phyloP scores from a whole-genome alignment of 64 coral and sea anemone species.

The Montipora capricornis region DNA sequence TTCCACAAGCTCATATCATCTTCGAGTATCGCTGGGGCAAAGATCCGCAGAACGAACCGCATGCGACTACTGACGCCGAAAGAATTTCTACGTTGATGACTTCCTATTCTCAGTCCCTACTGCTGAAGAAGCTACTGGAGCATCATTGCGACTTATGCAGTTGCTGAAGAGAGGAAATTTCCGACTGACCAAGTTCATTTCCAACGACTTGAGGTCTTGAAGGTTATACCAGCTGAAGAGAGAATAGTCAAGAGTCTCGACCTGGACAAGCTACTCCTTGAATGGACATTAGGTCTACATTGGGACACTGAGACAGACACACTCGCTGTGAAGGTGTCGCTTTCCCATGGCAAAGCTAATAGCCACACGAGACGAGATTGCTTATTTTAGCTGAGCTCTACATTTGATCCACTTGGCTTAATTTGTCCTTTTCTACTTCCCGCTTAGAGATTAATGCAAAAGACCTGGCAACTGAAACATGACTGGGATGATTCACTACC shows the following conservation, averaged over 20 bases:
- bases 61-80: constrained; percentile 52
- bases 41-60: constrained; percentile 45
- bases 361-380: constrained; percentile 36
- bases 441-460: too few relatives aligned
- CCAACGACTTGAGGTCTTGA: constrained; percentile 45
- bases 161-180: too few relatives aligned
- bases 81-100: constrained; percentile 65
- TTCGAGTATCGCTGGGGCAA: background rate
- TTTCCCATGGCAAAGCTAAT: constrained; percentile 6
- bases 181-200: background rate
- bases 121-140: constrained; percentile 37
- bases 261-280: constrained; percentile 15
- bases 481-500: too few relatives aligned
- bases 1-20: background rate
- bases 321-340: constrained; percentile 40
- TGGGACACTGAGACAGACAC: constrained; percentile 56
- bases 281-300: constrained; percentile 32
- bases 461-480: too few relatives aligned
- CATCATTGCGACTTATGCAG: background rate
- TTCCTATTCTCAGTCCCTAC: constrained; percentile 38
- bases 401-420: too few relatives aligned
- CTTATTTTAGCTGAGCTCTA: too few relatives aligned
- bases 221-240: constrained; percentile 55
- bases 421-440: too few relatives aligned
- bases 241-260: constrained; percentile 60